phyloP scores from a whole-genome alignment of 1,140 invertebrate species.

The Streblospio benedicti region DNA sequence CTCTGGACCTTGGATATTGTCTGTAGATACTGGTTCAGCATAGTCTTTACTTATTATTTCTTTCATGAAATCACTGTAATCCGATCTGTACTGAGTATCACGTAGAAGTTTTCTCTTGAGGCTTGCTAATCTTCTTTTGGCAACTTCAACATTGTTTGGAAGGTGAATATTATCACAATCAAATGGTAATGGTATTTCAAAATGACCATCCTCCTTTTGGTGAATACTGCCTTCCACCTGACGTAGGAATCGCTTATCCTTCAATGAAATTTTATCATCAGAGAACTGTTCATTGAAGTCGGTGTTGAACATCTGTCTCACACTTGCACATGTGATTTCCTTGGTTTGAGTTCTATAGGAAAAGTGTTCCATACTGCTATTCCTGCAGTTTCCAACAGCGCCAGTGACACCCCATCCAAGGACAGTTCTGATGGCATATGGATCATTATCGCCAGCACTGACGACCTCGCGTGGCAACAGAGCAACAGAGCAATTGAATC shows the following conservation, averaged over 20 bases:
- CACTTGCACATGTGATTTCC: too few relatives aligned
- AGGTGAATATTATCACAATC: background rate
- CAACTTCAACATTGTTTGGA: slow-evolving; percentile 3
- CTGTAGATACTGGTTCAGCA: background rate
- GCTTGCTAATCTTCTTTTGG: background rate
- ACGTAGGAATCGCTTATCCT: background rate
- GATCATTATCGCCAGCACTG: background rate
- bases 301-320: background rate
- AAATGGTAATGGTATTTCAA: slow-evolving; percentile 2
- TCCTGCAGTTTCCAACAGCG: too few relatives aligned
- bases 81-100: background rate
- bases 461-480: background rate
- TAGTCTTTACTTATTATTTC: background rate
- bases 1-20: too few relatives aligned
- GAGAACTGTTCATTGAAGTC: background rate
- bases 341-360: too few relatives aligned
- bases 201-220: background rate
- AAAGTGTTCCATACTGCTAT: too few relatives aligned
- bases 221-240: background rate
- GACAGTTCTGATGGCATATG: background rate
- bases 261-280: background rate
- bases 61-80: background rate
- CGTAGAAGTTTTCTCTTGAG: background rate
- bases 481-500: slow-evolving; percentile 1
- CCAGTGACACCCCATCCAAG: background rate